phyloP scores from a whole-genome alignment of 2,888 invertebrate genomes.

The Deilephila elpenor region DNA sequence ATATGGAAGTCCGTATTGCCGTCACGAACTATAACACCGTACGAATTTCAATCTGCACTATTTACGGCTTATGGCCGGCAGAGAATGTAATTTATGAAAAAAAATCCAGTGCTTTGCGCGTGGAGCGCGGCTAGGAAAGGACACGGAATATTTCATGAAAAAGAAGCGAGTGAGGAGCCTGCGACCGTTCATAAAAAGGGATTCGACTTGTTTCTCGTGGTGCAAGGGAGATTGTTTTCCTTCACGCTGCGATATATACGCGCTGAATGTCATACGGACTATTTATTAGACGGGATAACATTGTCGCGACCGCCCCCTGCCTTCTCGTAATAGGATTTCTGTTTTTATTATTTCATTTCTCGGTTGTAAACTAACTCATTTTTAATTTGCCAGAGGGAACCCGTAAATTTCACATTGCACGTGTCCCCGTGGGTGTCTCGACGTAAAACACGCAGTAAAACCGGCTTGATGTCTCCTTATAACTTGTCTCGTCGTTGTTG shows the following conservation, averaged over 20 bases:
- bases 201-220: conserved; percentile 72
- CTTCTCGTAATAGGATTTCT: conserved; percentile 73
- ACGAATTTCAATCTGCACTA: conserved; percentile 8
- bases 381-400: conserved; percentile 78
- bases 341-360: conserved; percentile 76
- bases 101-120: conserved; percentile 55
- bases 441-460: conserved; percentile 72
- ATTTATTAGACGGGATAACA: conserved; percentile 81
- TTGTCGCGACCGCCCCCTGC: conserved; percentile 67
- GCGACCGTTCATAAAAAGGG: conserved; percentile 73
- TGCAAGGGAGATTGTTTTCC: conserved; percentile 74
- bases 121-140: conserved; percentile 55
- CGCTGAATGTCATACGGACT: conserved; percentile 73
- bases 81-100: conserved; percentile 51
- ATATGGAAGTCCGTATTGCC: background rate
- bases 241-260: conserved; percentile 66
- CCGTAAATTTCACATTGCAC: conserved; percentile 74
- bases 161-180: conserved; percentile 59
- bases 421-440: conserved; percentile 57
- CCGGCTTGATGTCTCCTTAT: conserved; percentile 57
- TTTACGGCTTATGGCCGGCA: conserved; percentile 22
- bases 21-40: background rate
- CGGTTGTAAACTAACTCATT: conserved; percentile 79
- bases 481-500: conserved; percentile 52
- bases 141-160: conserved; percentile 61